Evolutionary conservation across 2,113 vertebrate genomes (phyloP), one percentile per base, ranked within the genome.

Genomic region (Phrynocephalus versicolor): DNA sequence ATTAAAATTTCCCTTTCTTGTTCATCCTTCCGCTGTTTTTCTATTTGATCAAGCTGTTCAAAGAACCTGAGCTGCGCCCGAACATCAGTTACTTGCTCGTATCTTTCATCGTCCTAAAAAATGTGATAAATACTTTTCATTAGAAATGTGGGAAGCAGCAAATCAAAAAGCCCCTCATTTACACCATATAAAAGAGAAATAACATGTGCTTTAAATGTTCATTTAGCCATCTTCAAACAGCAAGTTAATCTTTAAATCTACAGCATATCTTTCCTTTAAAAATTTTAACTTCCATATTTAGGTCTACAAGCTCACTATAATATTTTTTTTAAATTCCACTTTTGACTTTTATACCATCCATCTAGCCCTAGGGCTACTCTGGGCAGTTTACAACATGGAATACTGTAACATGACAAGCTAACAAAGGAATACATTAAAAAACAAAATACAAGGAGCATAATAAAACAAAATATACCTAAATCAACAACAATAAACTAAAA

Each of bases 61-160:
- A 99, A 99, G 93, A 98, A 99, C 91, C 98, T 99, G 39, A 99
- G 97, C 95, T 99, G 98, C 39, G 97, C 93, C 85, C 98, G 98
- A 88, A 99, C 98, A 3, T 99, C 98, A 62, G 96, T 97, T 73
- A 94, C 96, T 94, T 98, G 98, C 91, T 99, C 98, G 0, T 97
- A 96, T 85, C 96, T 96, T 89, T 97, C 96, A n/a, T 98, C 97
- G 84, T 99, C 98, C 98, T 98, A 93, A 60, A 87, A 87, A 91
- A 83, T 74, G 1, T 1, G 87, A 45, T 82, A 92, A 92, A 67
- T 6, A 35, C 83, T 82, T 83, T 79, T 70, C 51, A 89, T 92
- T 90, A 92, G 10, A 19, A 51, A 65, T 33, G 83, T 8, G 82
- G 82, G 84, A 25, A 8, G 72, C 19, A 72, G 39, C 30, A 19